Conservation (phyloP, 2,888 invertebrate genomes). For the Polyploca ridens region DNA sequence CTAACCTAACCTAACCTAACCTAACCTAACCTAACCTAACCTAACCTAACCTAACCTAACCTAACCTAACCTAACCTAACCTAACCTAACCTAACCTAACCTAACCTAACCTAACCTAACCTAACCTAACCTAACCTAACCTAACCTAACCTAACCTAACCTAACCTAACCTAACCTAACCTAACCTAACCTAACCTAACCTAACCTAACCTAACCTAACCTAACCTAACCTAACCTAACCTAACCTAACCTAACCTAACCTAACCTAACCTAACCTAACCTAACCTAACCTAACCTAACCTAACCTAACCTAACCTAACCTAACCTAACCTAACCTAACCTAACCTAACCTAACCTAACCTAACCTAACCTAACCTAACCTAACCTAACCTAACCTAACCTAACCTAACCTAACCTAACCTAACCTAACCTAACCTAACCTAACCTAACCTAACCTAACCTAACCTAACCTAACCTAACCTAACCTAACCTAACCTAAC, state of each 20-base stretch:
- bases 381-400: slow-evolving; percentile 25
- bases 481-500: slow-evolving; percentile 19
- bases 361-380: slow-evolving; percentile 24
- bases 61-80: slow-evolving; percentile 28
- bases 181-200: slow-evolving; percentile 26
- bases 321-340: slow-evolving; percentile 15
- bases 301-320: slow-evolving; percentile 21
- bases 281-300: slow-evolving; percentile 24
- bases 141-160: slow-evolving; percentile 26
- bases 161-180: slow-evolving; percentile 26
- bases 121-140: slow-evolving; percentile 26
- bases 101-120: slow-evolving; percentile 26
- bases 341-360: slow-evolving; percentile 23
- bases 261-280: slow-evolving; percentile 24
- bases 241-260: slow-evolving; percentile 24
- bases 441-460: slow-evolving; percentile 20
- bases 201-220: slow-evolving; percentile 24
- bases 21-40: slow-evolving; percentile 26
- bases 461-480: slow-evolving; percentile 18
- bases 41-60: slow-evolving; percentile 27
- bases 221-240: slow-evolving; percentile 24
- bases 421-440: slow-evolving; percentile 22
- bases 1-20: slow-evolving; percentile 26
- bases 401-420: slow-evolving; percentile 25
- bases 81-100: slow-evolving; percentile 27